A percentile compares a stretch with the other conserved stretches of the same genome.
phyloP scores from a whole-genome alignment of 2,797 vertebrate genomes.

The Eospalax fontanierii region DNA sequence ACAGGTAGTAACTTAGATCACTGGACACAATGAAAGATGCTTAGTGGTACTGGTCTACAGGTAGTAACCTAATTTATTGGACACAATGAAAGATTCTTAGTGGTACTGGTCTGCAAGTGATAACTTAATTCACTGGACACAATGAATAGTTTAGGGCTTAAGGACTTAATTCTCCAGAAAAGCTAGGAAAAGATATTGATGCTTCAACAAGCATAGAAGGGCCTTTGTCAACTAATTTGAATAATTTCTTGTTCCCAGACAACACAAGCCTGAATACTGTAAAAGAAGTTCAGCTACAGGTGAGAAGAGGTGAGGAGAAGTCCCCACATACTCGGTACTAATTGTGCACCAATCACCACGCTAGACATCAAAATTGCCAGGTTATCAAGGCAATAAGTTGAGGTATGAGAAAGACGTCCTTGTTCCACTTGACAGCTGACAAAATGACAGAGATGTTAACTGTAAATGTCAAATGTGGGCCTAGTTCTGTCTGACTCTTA shows the following conservation, averaged over 20 bases:
- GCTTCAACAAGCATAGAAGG: background rate
- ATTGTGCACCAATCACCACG: background rate
- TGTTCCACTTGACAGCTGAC: background rate
- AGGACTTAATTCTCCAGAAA: conserved; percentile 39
- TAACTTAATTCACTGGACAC: conserved; percentile 14
- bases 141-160: background rate
- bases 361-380: background rate
- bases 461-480: conserved; percentile 13
- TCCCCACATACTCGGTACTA: background rate
- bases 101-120: conserved; percentile 17
- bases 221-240: background rate
- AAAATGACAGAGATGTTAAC: background rate
- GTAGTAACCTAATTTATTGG: too few species aligned
- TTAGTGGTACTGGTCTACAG: conserved; percentile 29
- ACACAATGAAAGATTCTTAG: background rate
- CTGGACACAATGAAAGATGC: background rate
- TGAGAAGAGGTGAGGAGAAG: background rate
- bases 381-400: background rate
- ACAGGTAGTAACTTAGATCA: conserved; percentile 45
- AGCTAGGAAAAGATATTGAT: background rate
- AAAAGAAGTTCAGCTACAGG: background rate
- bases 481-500: background rate
- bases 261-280: background rate
- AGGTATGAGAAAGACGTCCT: background rate
- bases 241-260: background rate